Base-by-base conservation (phyloP, 2,113 vertebrate species). In the Reinhardtius hippoglossoides region DNA sequence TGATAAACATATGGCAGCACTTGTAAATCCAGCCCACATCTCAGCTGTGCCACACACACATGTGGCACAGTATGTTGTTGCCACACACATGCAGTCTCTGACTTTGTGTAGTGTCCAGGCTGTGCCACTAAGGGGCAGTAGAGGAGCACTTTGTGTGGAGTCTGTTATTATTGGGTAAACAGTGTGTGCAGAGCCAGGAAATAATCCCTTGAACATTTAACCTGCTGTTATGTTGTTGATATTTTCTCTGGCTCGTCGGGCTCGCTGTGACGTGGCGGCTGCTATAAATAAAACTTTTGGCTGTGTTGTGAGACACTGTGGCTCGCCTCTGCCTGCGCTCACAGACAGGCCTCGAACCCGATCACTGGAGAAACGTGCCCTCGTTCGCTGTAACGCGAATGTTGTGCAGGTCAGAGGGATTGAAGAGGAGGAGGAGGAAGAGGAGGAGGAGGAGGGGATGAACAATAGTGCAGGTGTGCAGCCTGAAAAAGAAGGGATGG, bases 391-490 rank as follows among this genome's bases (percentile, higher is more conserved):
- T 5, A 67, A 50, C 62, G 79, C 54, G 52, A 76, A 80, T 59
- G 63, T 44, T 42, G 75, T 74, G 63, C 56, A 59, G 72, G 50
- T 76, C 55, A 78, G 57, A 66, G 31, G 71, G 58, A 57, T 23
- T 65, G 62, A 74, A 59, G 52, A 24, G 27, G n/a, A 14, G 4
- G 52, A 13, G 57, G 26, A 44, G 59, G 52, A 24, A 31, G 20
- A 74, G 62, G 52, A 24, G 37, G 20, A 21, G n/a, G 52, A 54
- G 59, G 31, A 42, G 27, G 52, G n/a, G 15, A 10, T 40, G 61
- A 61, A 84, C 84, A 83, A 87, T 70, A 56, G 74, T 40, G 65
- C 86, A 89, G 89, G 84, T 88, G 87, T 86, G 76, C 81, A 76
- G 76, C 72, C 70, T 64, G 54, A 27, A 62, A 74, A 54, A 71